Evolutionary conservation across 2,113 vertebrate species (phyloP).

Genomic region (Puntigrus tetrazona): DNA sequence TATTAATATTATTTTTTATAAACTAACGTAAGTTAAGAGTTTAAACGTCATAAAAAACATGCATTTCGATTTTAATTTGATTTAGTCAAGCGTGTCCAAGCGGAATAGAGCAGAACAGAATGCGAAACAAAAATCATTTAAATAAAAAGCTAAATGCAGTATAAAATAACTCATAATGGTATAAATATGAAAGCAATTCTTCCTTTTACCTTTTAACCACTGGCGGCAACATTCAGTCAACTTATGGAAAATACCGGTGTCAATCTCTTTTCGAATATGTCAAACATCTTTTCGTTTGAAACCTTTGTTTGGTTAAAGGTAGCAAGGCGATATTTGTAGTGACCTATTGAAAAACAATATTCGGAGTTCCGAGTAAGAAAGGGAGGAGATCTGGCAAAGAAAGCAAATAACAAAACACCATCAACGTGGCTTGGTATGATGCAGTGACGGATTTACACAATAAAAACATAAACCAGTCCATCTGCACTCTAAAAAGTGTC

Average conservation of each 20-base stretch:
- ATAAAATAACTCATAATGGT: background rate
- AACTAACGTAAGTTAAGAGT: background rate
- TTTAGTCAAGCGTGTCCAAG: background rate
- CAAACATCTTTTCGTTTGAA: background rate
- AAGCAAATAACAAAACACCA: constrained; percentile 25
- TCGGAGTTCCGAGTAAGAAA: background rate
- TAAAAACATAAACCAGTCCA: background rate
- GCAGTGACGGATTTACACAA: background rate
- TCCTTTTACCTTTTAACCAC: background rate
- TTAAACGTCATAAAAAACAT: background rate
- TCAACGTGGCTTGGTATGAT: background rate
- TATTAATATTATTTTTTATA: background rate
- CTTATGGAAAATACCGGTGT: background rate
- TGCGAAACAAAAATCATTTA: too few species aligned
- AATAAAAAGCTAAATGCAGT: background rate
- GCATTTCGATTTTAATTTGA: background rate
- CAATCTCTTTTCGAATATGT: background rate
- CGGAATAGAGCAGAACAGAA: too few species aligned
- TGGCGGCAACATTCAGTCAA: background rate
- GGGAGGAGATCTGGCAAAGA: background rate
- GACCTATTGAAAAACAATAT: constrained; percentile 12
- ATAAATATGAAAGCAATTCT: background rate
- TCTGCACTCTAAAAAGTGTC: background rate
- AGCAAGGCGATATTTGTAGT: background rate
- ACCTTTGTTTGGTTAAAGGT: background rate